Evolutionary conservation across 1,140 invertebrate genomes (phyloP).

Genomic region (Caerostris extrusa): DNA sequence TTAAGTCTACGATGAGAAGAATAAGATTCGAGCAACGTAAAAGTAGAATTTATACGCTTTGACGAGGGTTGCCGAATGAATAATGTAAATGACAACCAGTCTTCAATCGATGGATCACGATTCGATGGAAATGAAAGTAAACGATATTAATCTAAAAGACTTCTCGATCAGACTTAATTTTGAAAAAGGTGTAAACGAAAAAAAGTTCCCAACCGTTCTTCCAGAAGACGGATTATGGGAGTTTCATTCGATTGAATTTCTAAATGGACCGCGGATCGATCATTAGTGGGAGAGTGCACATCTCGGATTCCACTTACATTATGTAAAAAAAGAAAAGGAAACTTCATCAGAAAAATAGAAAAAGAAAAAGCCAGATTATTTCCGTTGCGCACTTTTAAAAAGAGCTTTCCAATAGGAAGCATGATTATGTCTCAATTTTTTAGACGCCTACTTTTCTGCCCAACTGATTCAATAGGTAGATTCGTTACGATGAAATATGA

Average conservation of each 20-base stretch:
- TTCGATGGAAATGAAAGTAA: constrained; percentile 72
- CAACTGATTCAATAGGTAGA: constrained; percentile 36
- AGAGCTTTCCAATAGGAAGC: constrained; percentile 2
- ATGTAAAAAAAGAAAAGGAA: constrained; percentile 52
- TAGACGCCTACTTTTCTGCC: constrained; percentile 39
- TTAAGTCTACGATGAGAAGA: constrained; percentile 70
- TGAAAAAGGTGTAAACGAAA: constrained; percentile 75
- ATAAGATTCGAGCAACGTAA: constrained; percentile 61
- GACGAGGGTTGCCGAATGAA: constrained; percentile 68
- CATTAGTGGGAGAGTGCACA: constrained; percentile 65
- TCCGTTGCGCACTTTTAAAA: constrained; percentile 47
- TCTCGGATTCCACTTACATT: constrained; percentile 59
- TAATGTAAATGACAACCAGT: constrained; percentile 76
- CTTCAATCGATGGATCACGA: constrained; percentile 70
- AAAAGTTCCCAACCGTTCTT: constrained; percentile 54
- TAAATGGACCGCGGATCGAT: constrained; percentile 75
- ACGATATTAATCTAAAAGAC: constrained; percentile 73
- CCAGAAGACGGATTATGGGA: constrained; percentile 70
- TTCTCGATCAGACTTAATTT: constrained; percentile 76
- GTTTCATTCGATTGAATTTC: constrained; percentile 76
- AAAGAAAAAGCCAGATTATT: constrained; percentile 45
- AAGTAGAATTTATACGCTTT: constrained; percentile 74
- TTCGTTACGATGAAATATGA: constrained; percentile 34
- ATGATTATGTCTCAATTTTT: constrained; percentile 56
- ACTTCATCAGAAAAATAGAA: constrained; percentile 31